Percentiles rank a stretch among this genome's conserved stretches.
Evolutionary conservation across 1,140 invertebrate species (phyloP).

Genomic region (Drosophila ironensis): DNA sequence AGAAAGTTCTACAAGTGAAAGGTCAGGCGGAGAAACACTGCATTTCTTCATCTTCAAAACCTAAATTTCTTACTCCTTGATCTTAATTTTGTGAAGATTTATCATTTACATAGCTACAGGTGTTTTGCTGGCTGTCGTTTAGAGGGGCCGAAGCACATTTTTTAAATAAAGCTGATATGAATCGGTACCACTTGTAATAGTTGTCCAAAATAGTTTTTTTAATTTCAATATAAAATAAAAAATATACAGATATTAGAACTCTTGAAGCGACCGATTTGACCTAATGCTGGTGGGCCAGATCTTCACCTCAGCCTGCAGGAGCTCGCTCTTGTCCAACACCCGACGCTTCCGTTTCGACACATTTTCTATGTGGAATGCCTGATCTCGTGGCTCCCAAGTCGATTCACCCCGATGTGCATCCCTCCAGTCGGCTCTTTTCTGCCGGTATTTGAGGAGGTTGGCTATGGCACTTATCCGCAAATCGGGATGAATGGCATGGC

Average conservation of each 20-base stretch:
- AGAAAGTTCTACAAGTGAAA: no score
- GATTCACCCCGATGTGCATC: not conserved
- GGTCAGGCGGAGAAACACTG: no score
- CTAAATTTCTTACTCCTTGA: no score
- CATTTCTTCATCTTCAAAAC: no score
- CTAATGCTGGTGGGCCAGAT: conserved; percentile 29
- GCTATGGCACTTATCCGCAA: conserved; percentile 27
- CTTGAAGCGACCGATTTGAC: not conserved
- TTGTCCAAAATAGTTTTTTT: no score
- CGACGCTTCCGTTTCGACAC: not conserved
- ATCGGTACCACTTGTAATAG: no score
- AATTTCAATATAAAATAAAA: conserved; percentile 14
- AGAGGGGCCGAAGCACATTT: no score
- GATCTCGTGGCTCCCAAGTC: no score
- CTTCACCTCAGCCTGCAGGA: conserved; percentile 47
- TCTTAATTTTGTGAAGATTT: no score
- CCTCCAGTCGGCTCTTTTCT: not conserved
- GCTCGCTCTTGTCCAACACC: conserved; percentile 8
- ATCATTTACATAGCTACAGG: no score
- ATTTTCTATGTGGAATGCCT: not conserved
- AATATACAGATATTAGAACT: not conserved
- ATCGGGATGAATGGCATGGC: conserved; percentile 11
- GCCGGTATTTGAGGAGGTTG: conserved; percentile 37
- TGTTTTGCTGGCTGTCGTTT: no score
- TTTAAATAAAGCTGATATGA: no score